These are phyloP conservation scores for Dorcus hopei DNA, from an alignment of 2,888 invertebrate species.

Conservation along the genomic window DNA sequence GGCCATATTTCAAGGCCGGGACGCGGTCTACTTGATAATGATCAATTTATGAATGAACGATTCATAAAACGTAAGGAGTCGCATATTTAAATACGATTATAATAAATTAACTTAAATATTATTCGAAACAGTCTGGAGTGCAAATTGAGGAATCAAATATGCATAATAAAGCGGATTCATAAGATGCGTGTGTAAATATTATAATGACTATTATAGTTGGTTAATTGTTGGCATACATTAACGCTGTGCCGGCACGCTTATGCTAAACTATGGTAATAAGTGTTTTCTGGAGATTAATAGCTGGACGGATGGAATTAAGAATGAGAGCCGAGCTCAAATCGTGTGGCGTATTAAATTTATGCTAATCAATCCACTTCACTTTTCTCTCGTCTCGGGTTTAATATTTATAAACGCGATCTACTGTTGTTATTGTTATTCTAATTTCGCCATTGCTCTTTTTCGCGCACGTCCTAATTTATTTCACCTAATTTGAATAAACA, in stretches of 20 bases:
- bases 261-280: constrained; percentile 43
- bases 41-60: constrained; percentile 34
- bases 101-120: constrained; percentile 34
- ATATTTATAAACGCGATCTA: constrained; percentile 35
- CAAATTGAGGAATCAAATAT: constrained; percentile 22
- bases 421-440: constrained; percentile 36
- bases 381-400: constrained; percentile 29
- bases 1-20: constrained; percentile 20
- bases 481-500: constrained; percentile 1
- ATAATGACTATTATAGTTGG: constrained; percentile 35
- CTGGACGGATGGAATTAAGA: constrained; percentile 31
- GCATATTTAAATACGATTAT: constrained; percentile 36
- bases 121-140: constrained; percentile 23
- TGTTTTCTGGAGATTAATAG: constrained; percentile 38
- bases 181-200: constrained; percentile 32
- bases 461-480: not conserved
- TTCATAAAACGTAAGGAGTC: constrained; percentile 32
- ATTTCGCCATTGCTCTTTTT: constrained; percentile 27
- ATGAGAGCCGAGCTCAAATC: constrained; percentile 25
- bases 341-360: constrained; percentile 25
- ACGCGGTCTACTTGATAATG: constrained; percentile 19
- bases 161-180: constrained; percentile 27
- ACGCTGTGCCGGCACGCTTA: constrained; percentile 38
- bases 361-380: constrained; percentile 26
- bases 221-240: constrained; percentile 36